Percentiles rank a stretch among this genome's conserved stretches.
Evolutionary conservation across 2,797 vertebrate species (phyloP).

Genomic region (Capromys pilorides): DNA sequence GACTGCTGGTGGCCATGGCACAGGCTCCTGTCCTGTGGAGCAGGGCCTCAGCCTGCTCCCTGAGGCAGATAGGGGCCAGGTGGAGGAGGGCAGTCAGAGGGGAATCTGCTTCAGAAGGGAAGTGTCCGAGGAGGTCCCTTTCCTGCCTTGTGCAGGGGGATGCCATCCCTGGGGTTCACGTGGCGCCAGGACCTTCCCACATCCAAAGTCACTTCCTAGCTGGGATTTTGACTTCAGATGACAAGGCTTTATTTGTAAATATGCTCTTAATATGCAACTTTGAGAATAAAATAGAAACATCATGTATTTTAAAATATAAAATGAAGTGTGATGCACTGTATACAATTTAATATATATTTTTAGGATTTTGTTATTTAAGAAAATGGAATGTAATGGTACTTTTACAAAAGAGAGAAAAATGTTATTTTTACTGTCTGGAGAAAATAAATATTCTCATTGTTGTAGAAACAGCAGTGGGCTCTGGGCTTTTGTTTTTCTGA

Average conservation of each 20-base stretch:
- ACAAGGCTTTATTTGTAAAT: slow-evolving; percentile 82
- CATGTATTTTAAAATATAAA: slow-evolving; percentile 80
- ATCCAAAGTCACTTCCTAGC: slow-evolving; percentile 60
- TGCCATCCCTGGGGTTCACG: neutral
- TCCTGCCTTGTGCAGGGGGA: neutral
- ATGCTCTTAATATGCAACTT: slow-evolving; percentile 82
- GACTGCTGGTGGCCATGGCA: neutral
- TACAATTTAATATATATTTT: slow-evolving; percentile 88
- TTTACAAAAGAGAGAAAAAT: slow-evolving; percentile 83
- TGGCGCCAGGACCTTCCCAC: neutral
- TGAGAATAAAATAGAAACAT: slow-evolving; percentile 82
- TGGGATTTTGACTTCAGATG: slow-evolving; percentile 69
- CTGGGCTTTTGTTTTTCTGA: slow-evolving; percentile 34
- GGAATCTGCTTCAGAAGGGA: neutral
- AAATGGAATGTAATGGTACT: slow-evolving; percentile 82
- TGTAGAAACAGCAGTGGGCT: slow-evolving; percentile 69
- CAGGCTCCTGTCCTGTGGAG: neutral
- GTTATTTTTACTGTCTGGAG: slow-evolving; percentile 84
- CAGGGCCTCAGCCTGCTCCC: neutral
- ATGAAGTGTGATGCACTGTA: slow-evolving; percentile 83
- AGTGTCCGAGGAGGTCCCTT: neutral
- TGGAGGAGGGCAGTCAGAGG: neutral
- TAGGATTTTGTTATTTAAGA: slow-evolving; percentile 86
- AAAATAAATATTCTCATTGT: slow-evolving; percentile 86
- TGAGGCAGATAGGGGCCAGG: neutral